Base-by-base conservation (phyloP, 2,113 vertebrate species). In the Poeciliopsis retropinna region DNA sequence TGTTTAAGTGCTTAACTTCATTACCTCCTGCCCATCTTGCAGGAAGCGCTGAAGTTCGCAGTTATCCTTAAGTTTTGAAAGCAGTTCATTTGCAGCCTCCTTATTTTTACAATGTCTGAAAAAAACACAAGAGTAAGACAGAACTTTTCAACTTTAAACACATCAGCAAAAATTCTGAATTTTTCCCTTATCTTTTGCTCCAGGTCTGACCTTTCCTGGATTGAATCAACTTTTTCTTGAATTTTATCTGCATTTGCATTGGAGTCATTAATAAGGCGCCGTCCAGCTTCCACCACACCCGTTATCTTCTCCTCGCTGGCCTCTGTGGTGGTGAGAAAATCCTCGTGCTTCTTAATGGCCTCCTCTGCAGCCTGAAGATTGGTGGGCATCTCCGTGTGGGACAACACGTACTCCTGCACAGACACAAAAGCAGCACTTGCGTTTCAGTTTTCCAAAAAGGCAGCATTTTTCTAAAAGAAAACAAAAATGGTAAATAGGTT, bases 1-100 rank as follows among this genome's bases (percentile, higher is more conserved):
- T 6, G 69, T 73, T 75, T 19, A 0, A 75, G 11, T 17, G 29
- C 31, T 27, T 37, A 39, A 7, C 2, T 5, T 64, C 67, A 70
- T 75, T 85, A 98, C 97, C 96, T 98, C 97, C 15, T 98, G 97
- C 76, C 96, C 96, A 3, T 98, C 96, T 84, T 98, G 97, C 6
- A 99, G 91, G 93, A 99, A 99, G 62, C 95, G 95, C 86, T 99
- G 97, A 44, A 98, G 95, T 82, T 97, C 97, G 41, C 95, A 92
- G 89, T 99, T 99, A 78, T 99, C 97, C 76, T 96, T 95, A 31
- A 99, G 95, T 60, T 96, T 94, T 3, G 90, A 77, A 84, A 97
- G 89, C 34, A 98, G 91, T 73, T 98, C 96, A 76, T 94, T 95
- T 22, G 95, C 96, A 0, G 87, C 90, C n/a, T 96, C 85, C 62